Evolutionary conservation across 2,888 invertebrate genomes (phyloP), one percentile per base, ranked within the genome.

Genomic region (Ommatoiulus sabulosus): DNA sequence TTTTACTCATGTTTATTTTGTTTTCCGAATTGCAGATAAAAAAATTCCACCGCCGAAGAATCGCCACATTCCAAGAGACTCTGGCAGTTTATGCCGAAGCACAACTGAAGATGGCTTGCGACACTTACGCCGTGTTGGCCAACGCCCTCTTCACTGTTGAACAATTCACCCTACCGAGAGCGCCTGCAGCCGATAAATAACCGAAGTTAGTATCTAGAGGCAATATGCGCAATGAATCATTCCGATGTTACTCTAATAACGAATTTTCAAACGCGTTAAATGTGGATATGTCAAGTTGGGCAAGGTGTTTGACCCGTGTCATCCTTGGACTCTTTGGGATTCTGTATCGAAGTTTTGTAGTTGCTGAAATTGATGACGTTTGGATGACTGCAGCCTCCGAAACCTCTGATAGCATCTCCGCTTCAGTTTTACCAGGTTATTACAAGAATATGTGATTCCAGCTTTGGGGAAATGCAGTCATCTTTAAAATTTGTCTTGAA

Each of bases 21-120:
- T 80, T 89, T 20, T 57, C 85, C 2, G 63, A 15, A 63, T 89
- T 88, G 17, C 57, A 90, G 90, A 90, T 90, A 20, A 90, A 90
- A 84, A 89, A 86, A 87, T 89, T 92, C 89, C 90, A 91, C 35
- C 92, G 91, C 46, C 91, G 92, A 88, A 89, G 91, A 87, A 90
- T 92, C 72, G 86, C 91, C 44, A 90, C 91, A 15, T 91, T 91
- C 88, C 91, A 91, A 87, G 92, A 92, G 48, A 91, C 91, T n/a
- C 89, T 92, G 86, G 89, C 91, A n/a, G 88, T 90, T 15, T 92
- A 91, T 90, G 91, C 92, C 0, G 92, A 92, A 90, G 91, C 92
- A 5, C 92, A 92, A 89, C 91, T 92, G 80, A 92, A 91, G 88
- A 92, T 92, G 8, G 91, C 92, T 3, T 90, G 92, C 87, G 92